These are phyloP conservation scores for Hydrotaea diabolus DNA, from an alignment of 2,888 invertebrate species.

Conservation along the genomic window DNA sequence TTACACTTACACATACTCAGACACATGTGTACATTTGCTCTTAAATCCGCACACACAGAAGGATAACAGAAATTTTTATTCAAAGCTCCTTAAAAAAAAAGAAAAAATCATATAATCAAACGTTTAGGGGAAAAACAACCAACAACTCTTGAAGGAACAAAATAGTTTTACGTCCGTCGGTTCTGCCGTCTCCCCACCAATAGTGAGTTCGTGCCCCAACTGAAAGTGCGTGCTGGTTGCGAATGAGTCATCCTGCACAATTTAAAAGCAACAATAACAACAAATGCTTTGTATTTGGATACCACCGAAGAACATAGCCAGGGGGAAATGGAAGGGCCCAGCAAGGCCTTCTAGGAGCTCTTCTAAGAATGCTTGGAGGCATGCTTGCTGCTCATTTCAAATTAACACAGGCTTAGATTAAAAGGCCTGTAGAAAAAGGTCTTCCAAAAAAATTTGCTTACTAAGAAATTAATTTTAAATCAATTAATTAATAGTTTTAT, in stretches of 20 bases:
- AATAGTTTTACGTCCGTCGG: slow-evolving; percentile 32
- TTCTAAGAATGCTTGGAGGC: too few relatives aligned
- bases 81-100: slow-evolving; percentile 31
- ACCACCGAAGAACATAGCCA: too few relatives aligned
- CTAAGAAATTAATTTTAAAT: too few relatives aligned
- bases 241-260: slow-evolving; percentile 64
- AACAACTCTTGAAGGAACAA: neutral
- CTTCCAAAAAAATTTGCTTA: too few relatives aligned
- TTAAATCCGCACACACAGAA: neutral
- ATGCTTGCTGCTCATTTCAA: too few relatives aligned
- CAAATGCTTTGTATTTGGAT: slow-evolving; percentile 41
- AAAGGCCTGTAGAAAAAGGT: too few relatives aligned
- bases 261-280: slow-evolving; percentile 49
- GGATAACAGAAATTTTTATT: slow-evolving; percentile 27
- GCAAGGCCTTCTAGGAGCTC: too few relatives aligned
- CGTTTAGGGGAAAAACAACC: neutral
- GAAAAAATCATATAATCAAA: slow-evolving; percentile 36
- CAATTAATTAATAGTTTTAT: too few relatives aligned
- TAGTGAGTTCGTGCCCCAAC: slow-evolving; percentile 12
- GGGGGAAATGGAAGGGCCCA: too few relatives aligned
- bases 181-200: slow-evolving; percentile 8
- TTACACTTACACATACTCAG: neutral
- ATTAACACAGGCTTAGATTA: too few relatives aligned
- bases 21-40: slow-evolving; percentile 5
- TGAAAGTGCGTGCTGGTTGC: slow-evolving; percentile 61